Conservation (phyloP, 2,797 vertebrate species). For the Miichthys miiuy region DNA sequence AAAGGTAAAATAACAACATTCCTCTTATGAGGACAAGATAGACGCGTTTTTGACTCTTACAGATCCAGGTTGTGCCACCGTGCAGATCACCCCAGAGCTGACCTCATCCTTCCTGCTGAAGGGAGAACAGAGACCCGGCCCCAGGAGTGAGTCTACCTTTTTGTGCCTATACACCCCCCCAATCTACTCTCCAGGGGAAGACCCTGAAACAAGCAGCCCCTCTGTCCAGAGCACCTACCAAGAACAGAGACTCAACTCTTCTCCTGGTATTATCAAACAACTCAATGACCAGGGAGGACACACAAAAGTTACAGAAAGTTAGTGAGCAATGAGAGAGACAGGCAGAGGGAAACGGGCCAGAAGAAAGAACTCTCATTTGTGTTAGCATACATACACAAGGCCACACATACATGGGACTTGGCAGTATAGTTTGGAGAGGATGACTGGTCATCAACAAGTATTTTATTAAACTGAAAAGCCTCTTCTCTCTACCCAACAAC, state of each 20-base stretch:
- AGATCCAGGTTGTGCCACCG: constrained; percentile 21
- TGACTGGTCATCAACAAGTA: constrained; percentile 27
- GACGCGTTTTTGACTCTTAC: constrained; percentile 26
- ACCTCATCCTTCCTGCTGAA: constrained; percentile 65
- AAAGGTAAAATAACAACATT: constrained; percentile 23
- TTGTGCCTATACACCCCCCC: constrained; percentile 34
- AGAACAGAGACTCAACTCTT: constrained; percentile 64
- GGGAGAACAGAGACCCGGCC: constrained; percentile 57
- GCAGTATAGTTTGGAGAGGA: constrained; percentile 1
- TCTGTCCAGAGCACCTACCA: constrained; percentile 62
- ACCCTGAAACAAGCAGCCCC: constrained; percentile 62
- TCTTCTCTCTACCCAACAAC: constrained; percentile 14
- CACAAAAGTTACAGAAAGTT: constrained; percentile 51
- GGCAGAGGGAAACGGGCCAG: constrained; percentile 6
- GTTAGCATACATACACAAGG: constrained; percentile 1
- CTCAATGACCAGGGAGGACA: constrained; percentile 50
- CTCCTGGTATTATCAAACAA: constrained; percentile 37
- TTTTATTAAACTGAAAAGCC: constrained; percentile 23
- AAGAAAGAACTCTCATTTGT: constrained; percentile 17
- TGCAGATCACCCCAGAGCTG: constrained; percentile 43
- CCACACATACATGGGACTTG: constrained; percentile 2
- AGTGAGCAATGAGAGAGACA: constrained; percentile 18
- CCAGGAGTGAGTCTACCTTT: constrained; percentile 49
- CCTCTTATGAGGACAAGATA: constrained; percentile 17
- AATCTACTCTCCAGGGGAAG: constrained; percentile 42